Base-by-base conservation (phyloP, 2,888 invertebrate genomes). In the Dryomyza anilis region DNA sequence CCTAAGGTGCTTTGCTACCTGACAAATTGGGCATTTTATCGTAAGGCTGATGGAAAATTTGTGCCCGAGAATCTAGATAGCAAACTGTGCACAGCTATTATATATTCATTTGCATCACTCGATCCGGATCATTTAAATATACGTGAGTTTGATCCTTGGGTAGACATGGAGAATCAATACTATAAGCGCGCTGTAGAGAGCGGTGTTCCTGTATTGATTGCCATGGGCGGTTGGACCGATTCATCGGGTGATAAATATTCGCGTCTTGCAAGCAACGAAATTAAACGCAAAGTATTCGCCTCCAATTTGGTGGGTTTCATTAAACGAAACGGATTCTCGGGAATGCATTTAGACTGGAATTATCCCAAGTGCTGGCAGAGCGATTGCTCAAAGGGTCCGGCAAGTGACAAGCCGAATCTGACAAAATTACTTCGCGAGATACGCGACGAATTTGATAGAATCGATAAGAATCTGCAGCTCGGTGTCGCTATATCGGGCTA, bases 161-260 rank as follows among this genome's bases (percentile, higher is more conserved):
- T 92, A 1, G 95, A 96, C 80, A 86, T 93, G 27, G 93, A 94
- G 56, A 93, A 95, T 78, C 93, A 91, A 81, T 86, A 94, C 57
- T 96, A 95, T 78, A 88, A 90, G 72, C 86, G 95, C 69, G 87
- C 92, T 2, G 90, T 92, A 0, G 87, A 89, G 0, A 83, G 93
- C 16, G 85, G 86, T 64, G 86, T 88, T 70, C 83, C 84, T 0
- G 89, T 93, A 0, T 81, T 95, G 6, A 83, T 97, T 30, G 94
- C 94, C 1, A 81, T 97, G 61, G 97, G 97, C n/a, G 97, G 97
- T 1, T 97, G 96, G 96, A 95, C 94, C 0, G 95, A 96, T 81
- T 96, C 95, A 0, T 87, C 91, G 0, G 94, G 93, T 0, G 92
- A 93, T 76, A 95, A 95, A 79, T 95, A 95, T 77, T 93, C 94